Evolutionary conservation across 2,113 vertebrate species (phyloP).

Genomic region (Pteronura brasiliensis): DNA sequence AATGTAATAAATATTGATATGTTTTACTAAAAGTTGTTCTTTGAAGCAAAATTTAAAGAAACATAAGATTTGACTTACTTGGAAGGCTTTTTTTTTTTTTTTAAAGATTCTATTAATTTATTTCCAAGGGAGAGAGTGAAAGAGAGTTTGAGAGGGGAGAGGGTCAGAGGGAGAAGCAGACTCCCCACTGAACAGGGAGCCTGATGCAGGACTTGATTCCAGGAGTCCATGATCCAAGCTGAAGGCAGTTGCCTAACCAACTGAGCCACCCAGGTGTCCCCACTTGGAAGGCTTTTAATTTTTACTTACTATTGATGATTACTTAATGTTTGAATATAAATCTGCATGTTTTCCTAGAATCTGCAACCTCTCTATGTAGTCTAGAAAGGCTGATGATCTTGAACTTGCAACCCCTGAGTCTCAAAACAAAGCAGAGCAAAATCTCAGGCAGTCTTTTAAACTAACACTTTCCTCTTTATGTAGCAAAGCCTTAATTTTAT

Average conservation of each 20-base stretch:
- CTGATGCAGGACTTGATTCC: too few species aligned
- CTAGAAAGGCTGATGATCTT: neutral
- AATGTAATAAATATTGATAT: neutral
- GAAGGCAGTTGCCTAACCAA: too few species aligned
- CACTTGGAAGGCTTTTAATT: neutral
- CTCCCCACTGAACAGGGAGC: too few species aligned
- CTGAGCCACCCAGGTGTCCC: too few species aligned
- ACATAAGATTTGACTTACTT: neutral
- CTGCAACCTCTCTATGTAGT: neutral
- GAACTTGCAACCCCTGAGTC: neutral
- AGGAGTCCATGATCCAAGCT: too few species aligned
- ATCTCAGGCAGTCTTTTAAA: neutral
- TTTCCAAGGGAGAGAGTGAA: too few species aligned
- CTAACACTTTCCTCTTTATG: neutral
- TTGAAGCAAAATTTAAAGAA: slow-evolving; percentile 14
- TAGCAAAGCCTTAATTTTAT: neutral
- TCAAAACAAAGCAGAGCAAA: neutral
- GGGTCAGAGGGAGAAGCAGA: too few species aligned
- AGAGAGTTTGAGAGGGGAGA: too few species aligned
- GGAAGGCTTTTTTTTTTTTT: neutral
- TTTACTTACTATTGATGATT: neutral
- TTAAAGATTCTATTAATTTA: too few species aligned
- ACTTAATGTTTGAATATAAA: neutral
- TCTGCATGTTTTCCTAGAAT: neutral
- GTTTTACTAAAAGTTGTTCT: neutral